These are phyloP conservation scores for Eublepharis macularius DNA, from an alignment of 2,113 vertebrate species.

Conservation along the genomic window DNA sequence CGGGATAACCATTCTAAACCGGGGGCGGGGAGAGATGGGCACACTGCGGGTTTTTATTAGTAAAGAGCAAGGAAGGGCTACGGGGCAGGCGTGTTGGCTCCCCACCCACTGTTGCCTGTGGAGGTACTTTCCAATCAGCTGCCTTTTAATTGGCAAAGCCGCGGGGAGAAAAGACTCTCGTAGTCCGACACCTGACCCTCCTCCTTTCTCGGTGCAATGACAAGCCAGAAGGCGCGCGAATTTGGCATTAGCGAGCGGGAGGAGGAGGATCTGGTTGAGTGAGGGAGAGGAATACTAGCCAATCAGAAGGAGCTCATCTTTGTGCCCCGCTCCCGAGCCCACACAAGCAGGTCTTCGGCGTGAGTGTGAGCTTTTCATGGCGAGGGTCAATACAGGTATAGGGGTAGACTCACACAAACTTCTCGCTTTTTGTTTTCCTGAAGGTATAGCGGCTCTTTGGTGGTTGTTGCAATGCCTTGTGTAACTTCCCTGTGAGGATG, in stretches of 20 bases:
- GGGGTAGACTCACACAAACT: background rate
- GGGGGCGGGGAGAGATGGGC: no score
- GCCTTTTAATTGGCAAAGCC: background rate
- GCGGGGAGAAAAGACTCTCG: background rate
- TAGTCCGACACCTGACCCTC: no score
- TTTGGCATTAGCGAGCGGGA: background rate
- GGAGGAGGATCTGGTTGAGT: background rate
- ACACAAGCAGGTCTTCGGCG: no score
- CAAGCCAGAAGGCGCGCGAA: background rate
- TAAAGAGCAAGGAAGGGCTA: background rate
- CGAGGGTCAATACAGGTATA: background rate
- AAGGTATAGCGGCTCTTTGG: no score
- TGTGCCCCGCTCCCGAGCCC: background rate
- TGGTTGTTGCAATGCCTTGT: no score
- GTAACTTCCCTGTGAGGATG: background rate
- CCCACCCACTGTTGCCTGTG: no score
- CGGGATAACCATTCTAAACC: no score
- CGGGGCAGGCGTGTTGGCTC: background rate
- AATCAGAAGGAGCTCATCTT: background rate
- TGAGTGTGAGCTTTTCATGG: background rate
- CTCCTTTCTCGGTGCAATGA: background rate
- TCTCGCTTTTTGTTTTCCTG: background rate
- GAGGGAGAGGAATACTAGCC: background rate
- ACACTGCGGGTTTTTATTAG: background rate
- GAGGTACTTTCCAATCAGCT: background rate